Conservation (phyloP, 2,888 invertebrate species). For the Lithophane ornitopus region DNA sequence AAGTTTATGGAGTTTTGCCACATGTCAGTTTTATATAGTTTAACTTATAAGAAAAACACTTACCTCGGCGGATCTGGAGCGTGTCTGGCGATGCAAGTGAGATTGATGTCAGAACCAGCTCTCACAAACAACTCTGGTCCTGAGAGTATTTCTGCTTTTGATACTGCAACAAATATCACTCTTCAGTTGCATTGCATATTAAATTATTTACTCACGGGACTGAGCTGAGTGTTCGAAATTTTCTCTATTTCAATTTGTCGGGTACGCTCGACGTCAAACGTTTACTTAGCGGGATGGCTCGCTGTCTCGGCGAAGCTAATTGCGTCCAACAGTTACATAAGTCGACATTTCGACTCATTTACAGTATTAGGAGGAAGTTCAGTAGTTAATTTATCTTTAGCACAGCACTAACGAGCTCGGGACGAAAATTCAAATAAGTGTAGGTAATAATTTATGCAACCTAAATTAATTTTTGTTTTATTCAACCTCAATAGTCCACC, state of each 20-base stretch:
- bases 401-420: conserved; percentile 4
- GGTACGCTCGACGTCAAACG: conserved; percentile 41
- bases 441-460: conserved; percentile 10
- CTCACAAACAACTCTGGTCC: conserved; percentile 96
- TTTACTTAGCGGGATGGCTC: conserved; percentile 39
- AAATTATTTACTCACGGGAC: conserved; percentile 25
- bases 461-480: background rate
- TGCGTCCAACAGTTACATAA: conserved; percentile 38
- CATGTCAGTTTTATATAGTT: conserved; percentile 29
- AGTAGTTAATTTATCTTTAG: conserved; percentile 34
- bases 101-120: conserved; percentile 97
- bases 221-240: conserved; percentile 37
- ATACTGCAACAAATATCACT: conserved; percentile 91
- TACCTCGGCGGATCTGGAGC: conserved; percentile 95
- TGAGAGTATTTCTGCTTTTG: conserved; percentile 96
- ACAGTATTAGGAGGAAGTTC: conserved; percentile 26
- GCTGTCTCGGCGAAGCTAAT: conserved; percentile 41
- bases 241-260: conserved; percentile 42
- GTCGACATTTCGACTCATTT: conserved; percentile 40
- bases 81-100: conserved; percentile 96
- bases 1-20: conserved; percentile 7
- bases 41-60: conserved; percentile 79
- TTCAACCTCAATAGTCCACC: background rate
- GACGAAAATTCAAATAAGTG: conserved; percentile 11
- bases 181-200: conserved; percentile 33